Evolutionary conservation across 2,888 invertebrate species (phyloP).

Genomic region (Platerodrilus igneus): DNA sequence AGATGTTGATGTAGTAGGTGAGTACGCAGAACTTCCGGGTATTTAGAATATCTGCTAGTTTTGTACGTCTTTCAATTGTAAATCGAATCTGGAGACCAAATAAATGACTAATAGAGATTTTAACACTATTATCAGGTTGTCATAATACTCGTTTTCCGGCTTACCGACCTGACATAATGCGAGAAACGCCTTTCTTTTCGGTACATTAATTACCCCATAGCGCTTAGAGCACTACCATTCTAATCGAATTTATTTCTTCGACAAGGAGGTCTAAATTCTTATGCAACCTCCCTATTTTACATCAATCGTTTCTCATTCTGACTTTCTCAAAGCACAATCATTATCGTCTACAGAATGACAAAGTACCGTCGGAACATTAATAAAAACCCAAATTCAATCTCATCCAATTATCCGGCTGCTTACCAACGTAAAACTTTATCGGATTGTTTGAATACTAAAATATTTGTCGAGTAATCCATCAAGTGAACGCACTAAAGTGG

Average conservation of each 20-base stretch:
- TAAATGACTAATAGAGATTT: too few species aligned
- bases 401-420: slow-evolving; percentile 38
- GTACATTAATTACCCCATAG: slow-evolving; percentile 19
- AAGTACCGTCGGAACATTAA: slow-evolving; percentile 31
- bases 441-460: slow-evolving; percentile 42
- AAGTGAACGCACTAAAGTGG: slow-evolving; percentile 32
- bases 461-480: slow-evolving; percentile 44
- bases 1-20: too few species aligned
- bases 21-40: too few species aligned
- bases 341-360: slow-evolving; percentile 27
- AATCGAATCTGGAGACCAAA: too few species aligned
- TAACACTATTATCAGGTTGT: slow-evolving; percentile 13
- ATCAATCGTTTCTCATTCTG: slow-evolving; percentile 8
- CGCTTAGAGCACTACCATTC: slow-evolving; percentile 15
- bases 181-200: slow-evolving; percentile 18
- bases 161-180: slow-evolving; percentile 17
- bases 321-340: slow-evolving; percentile 30
- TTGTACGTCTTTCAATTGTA: too few species aligned
- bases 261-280: slow-evolving; percentile 7
- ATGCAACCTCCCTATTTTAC: background rate
- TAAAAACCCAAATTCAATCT: slow-evolving; percentile 39
- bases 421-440: slow-evolving; percentile 38
- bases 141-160: slow-evolving; percentile 19
- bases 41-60: too few species aligned
- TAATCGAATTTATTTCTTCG: slow-evolving; percentile 21